Evolutionary conservation across 2,797 vertebrate genomes (phyloP).

Genomic region (Iguana delicatissima): DNA sequence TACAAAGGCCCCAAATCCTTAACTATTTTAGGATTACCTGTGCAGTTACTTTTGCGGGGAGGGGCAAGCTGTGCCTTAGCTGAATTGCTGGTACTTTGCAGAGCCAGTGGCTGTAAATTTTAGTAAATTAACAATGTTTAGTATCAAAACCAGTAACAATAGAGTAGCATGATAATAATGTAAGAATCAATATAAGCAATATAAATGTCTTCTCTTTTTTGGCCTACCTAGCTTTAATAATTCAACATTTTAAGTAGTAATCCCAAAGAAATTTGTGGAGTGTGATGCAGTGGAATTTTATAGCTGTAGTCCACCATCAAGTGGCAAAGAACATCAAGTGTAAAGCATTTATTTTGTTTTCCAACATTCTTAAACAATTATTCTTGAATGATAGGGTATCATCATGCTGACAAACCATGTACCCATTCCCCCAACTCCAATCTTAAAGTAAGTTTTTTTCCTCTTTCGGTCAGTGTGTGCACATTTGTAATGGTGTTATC

Average conservation of each 20-base stretch:
- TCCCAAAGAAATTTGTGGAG: too few relatives aligned
- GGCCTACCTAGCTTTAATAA: too few relatives aligned
- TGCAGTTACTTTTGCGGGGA: slow-evolving; percentile 30
- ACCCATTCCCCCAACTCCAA: too few relatives aligned
- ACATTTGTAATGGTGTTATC: background rate
- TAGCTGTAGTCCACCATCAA: background rate
- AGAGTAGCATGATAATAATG: too few relatives aligned
- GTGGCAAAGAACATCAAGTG: background rate
- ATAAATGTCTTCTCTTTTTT: background rate
- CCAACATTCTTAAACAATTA: background rate
- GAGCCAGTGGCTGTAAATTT: slow-evolving; percentile 21
- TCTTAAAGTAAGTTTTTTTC: background rate
- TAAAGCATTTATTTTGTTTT: background rate
- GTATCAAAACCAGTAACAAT: too few relatives aligned
- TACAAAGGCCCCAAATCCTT: slow-evolving; percentile 45
- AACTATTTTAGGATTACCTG: slow-evolving; percentile 37
- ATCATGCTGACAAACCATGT: background rate
- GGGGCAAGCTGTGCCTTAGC: slow-evolving; percentile 1
- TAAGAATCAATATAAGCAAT: background rate
- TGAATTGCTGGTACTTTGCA: slow-evolving; percentile 32
- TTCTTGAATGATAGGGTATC: background rate
- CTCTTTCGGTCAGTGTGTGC: background rate
- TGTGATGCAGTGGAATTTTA: too few relatives aligned
- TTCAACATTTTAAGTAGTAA: too few relatives aligned
- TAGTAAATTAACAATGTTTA: too few relatives aligned